Evolutionary conservation across 2,888 invertebrate genomes (phyloP).

Genomic region (Xestia ashworthii): DNA sequence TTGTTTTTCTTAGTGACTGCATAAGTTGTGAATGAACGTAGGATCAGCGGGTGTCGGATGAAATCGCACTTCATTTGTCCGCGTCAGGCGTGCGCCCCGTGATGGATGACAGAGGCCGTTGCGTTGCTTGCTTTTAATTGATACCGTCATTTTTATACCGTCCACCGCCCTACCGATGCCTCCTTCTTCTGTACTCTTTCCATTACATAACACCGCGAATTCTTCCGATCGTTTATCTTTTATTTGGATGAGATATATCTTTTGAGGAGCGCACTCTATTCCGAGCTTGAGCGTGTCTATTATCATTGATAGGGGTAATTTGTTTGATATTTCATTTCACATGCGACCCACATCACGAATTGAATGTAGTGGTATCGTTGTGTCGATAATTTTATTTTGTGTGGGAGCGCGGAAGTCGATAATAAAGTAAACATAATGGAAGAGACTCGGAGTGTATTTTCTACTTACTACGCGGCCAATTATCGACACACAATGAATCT

Average conservation of each 20-base stretch:
- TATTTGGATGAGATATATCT: conserved; percentile 69
- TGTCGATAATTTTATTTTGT: conserved; percentile 52
- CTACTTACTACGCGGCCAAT: conserved; percentile 5
- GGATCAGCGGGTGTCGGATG: conserved; percentile 84
- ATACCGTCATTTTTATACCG: conserved; percentile 86
- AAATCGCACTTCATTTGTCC: conserved; percentile 90
- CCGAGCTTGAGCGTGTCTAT: conserved; percentile 71
- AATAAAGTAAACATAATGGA: conserved; percentile 28
- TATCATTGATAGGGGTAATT: conserved; percentile 75
- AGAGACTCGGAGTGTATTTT: conserved; percentile 4
- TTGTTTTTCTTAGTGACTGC: conserved; percentile 87
- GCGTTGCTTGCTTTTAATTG: conserved; percentile 85
- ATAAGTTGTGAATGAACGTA: conserved; percentile 87
- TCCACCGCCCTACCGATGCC: conserved; percentile 52
- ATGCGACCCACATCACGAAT: conserved; percentile 68
- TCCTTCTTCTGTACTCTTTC: conserved; percentile 63
- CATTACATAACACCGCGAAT: conserved; percentile 74
- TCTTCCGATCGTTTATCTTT: conserved; percentile 72
- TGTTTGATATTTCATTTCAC: conserved; percentile 75
- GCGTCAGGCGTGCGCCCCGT: conserved; percentile 82
- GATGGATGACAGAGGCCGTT: conserved; percentile 83
- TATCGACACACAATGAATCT: conserved; percentile 10
- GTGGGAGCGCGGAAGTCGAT: conserved; percentile 37
- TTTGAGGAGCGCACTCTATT: conserved; percentile 67
- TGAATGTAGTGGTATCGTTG: conserved; percentile 56